phyloP scores from a whole-genome alignment of 2,888 invertebrate genomes.

The Drosophila siamana region DNA sequence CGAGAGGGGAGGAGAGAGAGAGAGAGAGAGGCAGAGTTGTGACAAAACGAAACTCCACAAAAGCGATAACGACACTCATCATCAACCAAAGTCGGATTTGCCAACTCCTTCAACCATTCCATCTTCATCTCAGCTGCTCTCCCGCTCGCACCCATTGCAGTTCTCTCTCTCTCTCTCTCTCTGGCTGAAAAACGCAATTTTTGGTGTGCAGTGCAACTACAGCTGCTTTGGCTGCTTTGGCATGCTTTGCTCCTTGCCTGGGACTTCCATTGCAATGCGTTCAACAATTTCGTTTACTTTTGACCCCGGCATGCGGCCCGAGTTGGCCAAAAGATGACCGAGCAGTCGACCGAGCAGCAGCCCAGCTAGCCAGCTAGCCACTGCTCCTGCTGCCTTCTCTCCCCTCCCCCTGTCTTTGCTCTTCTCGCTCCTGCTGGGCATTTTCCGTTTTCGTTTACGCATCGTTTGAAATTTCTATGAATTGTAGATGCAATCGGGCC shows the following conservation, averaged over 20 bases:
- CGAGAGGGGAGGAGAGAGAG: not conserved
- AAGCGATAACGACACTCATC: constrained; percentile 82
- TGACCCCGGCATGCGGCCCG: constrained; percentile 37
- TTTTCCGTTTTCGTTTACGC: constrained; percentile 83
- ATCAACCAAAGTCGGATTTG: constrained; percentile 79
- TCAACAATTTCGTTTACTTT: constrained; percentile 71
- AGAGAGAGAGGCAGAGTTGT: not conserved
- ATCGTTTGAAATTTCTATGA: constrained; percentile 83
- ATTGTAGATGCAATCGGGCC: constrained; percentile 84
- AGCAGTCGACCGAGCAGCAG: not conserved
- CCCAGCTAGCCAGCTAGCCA: no score
- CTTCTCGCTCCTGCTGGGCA: constrained; percentile 55
- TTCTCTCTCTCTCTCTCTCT: not conserved
- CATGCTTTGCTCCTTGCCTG: constrained; percentile 33
- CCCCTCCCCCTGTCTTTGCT: not conserved
- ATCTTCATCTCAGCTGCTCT: constrained; percentile 50
- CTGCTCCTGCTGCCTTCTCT: not conserved
- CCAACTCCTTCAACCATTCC: constrained; percentile 43
- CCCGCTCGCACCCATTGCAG: no score
- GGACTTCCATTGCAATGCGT: constrained; percentile 56
- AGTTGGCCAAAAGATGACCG: not conserved
- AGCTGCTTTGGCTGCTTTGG: not conserved
- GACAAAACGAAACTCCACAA: constrained; percentile 67
- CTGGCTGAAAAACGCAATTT: constrained; percentile 66
- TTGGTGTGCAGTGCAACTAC: constrained; percentile 42